Evolutionary conservation across 2,113 vertebrate genomes (phyloP), one percentile per base, ranked within the genome.

Genomic region (Urocolius indicus): DNA sequence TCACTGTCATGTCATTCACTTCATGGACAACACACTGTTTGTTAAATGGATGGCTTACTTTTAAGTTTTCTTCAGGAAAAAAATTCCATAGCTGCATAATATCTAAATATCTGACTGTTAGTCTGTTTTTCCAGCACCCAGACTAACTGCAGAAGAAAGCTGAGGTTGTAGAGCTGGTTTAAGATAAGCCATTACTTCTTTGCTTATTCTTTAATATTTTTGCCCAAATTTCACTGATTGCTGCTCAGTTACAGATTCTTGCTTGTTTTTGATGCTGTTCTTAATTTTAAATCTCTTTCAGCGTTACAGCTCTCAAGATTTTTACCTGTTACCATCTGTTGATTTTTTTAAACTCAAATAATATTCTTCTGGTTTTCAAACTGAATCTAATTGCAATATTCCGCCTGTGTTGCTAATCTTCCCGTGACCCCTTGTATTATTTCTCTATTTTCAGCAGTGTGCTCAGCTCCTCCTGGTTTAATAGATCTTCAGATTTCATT

Each of bases 401-500:
- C 92, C 95, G 79, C 48, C 61, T 30, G 23, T 88, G 79, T 93
- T 95, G 96, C 79, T 95, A 95, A 93, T 97, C 63, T 95, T 90
- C 88, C 76, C 3, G 3, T 90, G 95, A 95, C 91, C 85, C 88
- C 73, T 92, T 90, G 55, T 93, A 93, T 96, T 95, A 96, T 94
- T 96, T 95, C 92, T 96, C 85, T 68, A 94, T 95, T 95, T 96
- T 95, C 92, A 90, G 79, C 73, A 54, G 57, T 46, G 54, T 92
- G 85, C 82, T 86, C 95, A 65, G 90, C 96, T 95, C 96, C 96
- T 97, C 96, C 97, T 95, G 86, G 92, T 95, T 96, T 96, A 97
- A 97, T 96, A 95, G 96, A 97, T 94, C 93, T 96, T 72, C 91
- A 94, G 81, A 96, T 95, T 97, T 97, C 96, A 97, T 97, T 97